Evolutionary conservation across 1,140 invertebrate species (phyloP).

Genomic region (Nephila pilipes): DNA sequence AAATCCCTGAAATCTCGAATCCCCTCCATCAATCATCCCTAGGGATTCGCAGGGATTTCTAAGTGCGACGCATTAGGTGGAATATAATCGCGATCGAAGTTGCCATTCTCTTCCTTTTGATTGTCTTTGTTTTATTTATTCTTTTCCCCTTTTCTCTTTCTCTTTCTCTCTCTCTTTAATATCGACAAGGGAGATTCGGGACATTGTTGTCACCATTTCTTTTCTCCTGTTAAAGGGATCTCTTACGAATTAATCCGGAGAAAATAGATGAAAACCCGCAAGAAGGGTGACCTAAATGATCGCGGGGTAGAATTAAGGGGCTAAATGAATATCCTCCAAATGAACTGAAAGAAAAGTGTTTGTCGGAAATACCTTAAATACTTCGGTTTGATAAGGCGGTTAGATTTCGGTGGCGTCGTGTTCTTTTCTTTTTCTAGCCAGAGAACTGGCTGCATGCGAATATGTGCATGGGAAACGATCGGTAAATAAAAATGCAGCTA

Average conservation of each 20-base stretch:
- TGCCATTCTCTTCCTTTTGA: conserved; percentile 68
- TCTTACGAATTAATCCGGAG: conserved; percentile 67
- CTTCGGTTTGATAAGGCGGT: conserved; percentile 7
- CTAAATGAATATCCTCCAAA: conserved; percentile 58
- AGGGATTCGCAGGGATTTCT: conserved; percentile 68
- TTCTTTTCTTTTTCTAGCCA: background rate
- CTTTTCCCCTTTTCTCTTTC: background rate
- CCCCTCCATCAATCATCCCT: conserved; percentile 66
- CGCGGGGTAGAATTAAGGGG: conserved; percentile 46
- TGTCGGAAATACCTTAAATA: conserved; percentile 45
- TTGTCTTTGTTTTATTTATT: conserved; percentile 63
- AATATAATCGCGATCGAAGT: conserved; percentile 76
- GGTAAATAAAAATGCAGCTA: background rate
- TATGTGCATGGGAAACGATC: too few species aligned
- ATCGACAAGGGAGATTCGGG: conserved; percentile 61
- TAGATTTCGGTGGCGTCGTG: background rate
- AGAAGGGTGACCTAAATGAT: conserved; percentile 48
- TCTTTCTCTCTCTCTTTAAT: conserved; percentile 44
- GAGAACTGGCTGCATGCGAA: background rate
- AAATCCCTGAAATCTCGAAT: conserved; percentile 76
- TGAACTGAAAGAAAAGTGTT: conserved; percentile 31
- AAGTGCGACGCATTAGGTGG: conserved; percentile 75
- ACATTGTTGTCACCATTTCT: conserved; percentile 72
- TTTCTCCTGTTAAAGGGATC: conserved; percentile 56
- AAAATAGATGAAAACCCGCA: conserved; percentile 59